These are phyloP conservation scores for Aphelenchoides fujianensis DNA, from an alignment of 1,140 invertebrate species.

Conservation along the genomic window DNA sequence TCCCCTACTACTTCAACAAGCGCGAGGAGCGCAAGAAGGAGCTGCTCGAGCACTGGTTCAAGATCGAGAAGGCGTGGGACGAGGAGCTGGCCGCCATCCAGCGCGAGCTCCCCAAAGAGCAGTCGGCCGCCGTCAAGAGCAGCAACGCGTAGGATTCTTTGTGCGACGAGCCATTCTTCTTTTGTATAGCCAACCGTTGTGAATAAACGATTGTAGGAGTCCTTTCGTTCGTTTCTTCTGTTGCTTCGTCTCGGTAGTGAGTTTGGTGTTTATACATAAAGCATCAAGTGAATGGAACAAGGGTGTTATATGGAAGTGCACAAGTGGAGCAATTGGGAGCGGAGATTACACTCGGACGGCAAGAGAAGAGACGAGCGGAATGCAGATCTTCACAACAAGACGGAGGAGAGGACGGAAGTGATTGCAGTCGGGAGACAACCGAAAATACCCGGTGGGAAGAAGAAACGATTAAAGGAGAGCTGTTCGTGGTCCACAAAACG, in stretches of 20 bases:
- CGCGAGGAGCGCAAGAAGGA: slow-evolving; percentile 87
- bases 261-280: slow-evolving; percentile 3
- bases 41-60: slow-evolving; percentile 79
- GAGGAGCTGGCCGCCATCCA: slow-evolving; percentile 58
- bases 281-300: background rate
- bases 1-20: slow-evolving; percentile 87
- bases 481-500: background rate
- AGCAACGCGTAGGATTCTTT: background rate
- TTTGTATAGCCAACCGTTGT: background rate
- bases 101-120: slow-evolving; percentile 48
- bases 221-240: background rate
- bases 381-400: background rate
- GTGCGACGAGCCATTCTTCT: too few species aligned
- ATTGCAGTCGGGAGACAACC: background rate
- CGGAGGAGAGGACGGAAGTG: background rate
- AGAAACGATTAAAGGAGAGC: background rate
- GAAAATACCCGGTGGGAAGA: background rate
- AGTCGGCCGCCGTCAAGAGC: slow-evolving; percentile 19
- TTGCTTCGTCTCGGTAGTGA: too few species aligned
- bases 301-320: too few species aligned
- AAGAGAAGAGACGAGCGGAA: too few species aligned
- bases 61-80: slow-evolving; percentile 67
- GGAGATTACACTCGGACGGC: too few species aligned
- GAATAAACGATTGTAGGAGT: background rate
- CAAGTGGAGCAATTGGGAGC: too few species aligned